Evolutionary conservation across 2,113 vertebrate species (phyloP), one percentile per base, ranked within the genome.

Genomic region (Candoia aspera): DNA sequence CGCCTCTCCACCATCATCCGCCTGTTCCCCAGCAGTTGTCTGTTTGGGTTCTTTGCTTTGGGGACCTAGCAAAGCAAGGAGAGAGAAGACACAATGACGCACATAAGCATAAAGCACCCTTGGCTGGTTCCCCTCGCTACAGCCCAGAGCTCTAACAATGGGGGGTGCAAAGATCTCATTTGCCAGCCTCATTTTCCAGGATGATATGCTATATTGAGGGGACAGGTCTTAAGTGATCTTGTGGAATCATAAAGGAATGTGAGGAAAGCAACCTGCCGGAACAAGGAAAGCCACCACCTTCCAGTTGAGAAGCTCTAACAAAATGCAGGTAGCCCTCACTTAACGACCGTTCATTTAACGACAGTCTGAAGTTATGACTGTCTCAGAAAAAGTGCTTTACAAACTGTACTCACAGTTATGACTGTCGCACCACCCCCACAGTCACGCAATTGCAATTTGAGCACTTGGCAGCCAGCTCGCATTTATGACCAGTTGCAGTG

Each of bases 1-100:
- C 1, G 33, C 86, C 15, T 91, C 92, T 29, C 58, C 58, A 4
- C 26, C 26, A 1, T 64, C 90, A 8, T 91, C 92, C 33, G 13
- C 33, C 68, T 8, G 24, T 8, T 93, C 89, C 57, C 46, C n/a
- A n/a, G 19, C 46, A 1, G 64, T 37, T 1, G 46, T 33, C 24
- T 33, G 24, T 42, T 79, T 79, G 2, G 12, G 46, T 53, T 91
- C 92, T n/a, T 93, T 93, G 86, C n/a, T 91, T 11, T 79, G 86
- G 17, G 86, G 90, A 10, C 92, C 92, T 91, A 49, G 17, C 0
- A 13, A 84, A 26, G 59, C 10, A 60, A 6, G 6, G 3, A 42
- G 87, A 89, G 8, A 24, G 53, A 53, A 46, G 88, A 55, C 42
- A 59, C 37, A 33, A 62, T 53, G 55, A 92, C 6, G 8, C 12